Base-by-base conservation (phyloP, 1,140 invertebrate species). In the Campoletis sonorensis region DNA sequence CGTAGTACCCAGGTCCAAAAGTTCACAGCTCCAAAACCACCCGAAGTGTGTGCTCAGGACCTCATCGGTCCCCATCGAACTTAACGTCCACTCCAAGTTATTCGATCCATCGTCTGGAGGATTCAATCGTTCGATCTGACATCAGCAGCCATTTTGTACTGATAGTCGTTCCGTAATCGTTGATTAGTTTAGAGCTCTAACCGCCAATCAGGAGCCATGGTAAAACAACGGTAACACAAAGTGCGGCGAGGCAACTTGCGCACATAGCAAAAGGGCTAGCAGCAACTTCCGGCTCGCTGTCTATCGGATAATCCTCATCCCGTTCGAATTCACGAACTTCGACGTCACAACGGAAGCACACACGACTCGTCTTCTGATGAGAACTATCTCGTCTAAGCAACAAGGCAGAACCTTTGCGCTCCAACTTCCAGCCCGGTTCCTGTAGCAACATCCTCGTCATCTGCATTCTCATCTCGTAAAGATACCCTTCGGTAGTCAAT, bases 361-460 rank as follows among this genome's bases (percentile, higher is more conserved):
- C 92, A 1, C 90, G 84, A 18, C 87, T 87, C 37, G 84, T 86
- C 81, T 88, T 90, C 58, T 84, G 75, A 64, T 89, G 87, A 7
- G 88, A 87, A 37, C 88, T 90, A 82, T 92, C 89, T 7, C 92
- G 86, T 23, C 92, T 83, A 83, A 93, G 87, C 40, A 92, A 87
- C 18, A 92, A 81, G 1, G 88, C 91, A 54, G 91, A 92, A 26
- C 91, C 92, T 16, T 92, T 91, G 33, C 89, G 87, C 82, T 93
- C 92, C 75, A 93, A 79, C 78, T 91, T 92, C 93, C 93, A 93
- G n/a, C 91, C 91, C 0, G 92, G 92, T 58, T 91, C 91, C 33
- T 92, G 91, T 21, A 88, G 78, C 23, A 91, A 81, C 87, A 90
- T 90, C 64, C 85, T 86, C 64, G 87, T 87, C 90, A 91, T 91